phyloP scores from a whole-genome alignment of 2,113 vertebrate genomes.

The Elaphurus davidianus region DNA sequence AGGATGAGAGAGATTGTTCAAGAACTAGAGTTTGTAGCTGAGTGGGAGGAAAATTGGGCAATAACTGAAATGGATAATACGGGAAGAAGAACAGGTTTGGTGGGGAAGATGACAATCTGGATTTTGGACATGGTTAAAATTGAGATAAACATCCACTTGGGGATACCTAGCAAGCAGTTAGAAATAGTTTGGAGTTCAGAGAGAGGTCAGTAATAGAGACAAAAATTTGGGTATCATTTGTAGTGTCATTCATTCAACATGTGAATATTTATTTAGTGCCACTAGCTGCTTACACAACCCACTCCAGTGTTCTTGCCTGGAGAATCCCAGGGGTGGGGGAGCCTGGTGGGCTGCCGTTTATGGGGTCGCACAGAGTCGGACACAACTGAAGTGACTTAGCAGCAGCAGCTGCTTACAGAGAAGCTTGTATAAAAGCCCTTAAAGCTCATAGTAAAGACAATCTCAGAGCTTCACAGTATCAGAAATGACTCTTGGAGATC shows the following conservation, averaged over 20 bases:
- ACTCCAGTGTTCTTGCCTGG: too few species aligned
- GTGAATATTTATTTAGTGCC: not conserved
- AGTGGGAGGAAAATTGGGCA: constrained; percentile 30
- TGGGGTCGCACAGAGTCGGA: too few species aligned
- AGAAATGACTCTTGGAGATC: not conserved
- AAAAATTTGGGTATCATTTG: not conserved
- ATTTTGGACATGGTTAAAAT: constrained; percentile 25
- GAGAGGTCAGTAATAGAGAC: not conserved
- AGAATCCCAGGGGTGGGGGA: too few species aligned
- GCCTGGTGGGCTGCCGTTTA: too few species aligned
- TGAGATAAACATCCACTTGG: not conserved
- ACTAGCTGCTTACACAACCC: too few species aligned
- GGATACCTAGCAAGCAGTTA: not conserved
- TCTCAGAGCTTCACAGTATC: not conserved
- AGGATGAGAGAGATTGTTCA: constrained; percentile 17
- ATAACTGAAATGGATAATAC: constrained; percentile 1
- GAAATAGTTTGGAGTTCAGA: constrained; percentile 27
- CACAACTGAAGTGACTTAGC: too few species aligned
- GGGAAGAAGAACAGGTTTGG: constrained; percentile 52
- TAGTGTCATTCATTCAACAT: not conserved
- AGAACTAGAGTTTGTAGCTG: constrained; percentile 34
- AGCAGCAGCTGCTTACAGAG: not conserved
- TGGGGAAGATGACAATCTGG: not conserved
- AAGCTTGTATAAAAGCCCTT: not conserved
- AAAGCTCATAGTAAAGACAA: not conserved